phyloP scores from a whole-genome alignment of 2,113 vertebrate species.

The Pteropus alecto region DNA sequence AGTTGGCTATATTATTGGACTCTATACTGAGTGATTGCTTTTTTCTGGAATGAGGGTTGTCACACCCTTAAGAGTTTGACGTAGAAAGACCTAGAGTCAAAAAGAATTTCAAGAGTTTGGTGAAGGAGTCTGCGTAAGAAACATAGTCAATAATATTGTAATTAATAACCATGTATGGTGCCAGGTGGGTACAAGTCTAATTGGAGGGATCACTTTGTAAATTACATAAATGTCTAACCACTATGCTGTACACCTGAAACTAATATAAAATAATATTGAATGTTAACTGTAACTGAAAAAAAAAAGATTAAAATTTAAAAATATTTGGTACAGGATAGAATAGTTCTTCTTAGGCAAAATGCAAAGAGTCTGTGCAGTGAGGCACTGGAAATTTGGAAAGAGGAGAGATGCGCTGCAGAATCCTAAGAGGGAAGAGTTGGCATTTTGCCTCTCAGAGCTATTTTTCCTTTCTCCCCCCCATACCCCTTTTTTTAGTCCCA shows the following conservation, averaged over 20 bases:
- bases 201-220: too few relatives aligned
- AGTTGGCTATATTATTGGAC: neutral
- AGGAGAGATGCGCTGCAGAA: neutral
- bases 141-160: too few relatives aligned
- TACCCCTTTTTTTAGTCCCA: constrained; percentile 31
- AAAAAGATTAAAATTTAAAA: too few relatives aligned
- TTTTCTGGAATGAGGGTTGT: neutral
- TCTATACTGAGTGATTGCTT: neutral
- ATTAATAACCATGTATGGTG: too few relatives aligned
- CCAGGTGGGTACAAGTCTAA: too few relatives aligned
- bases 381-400: neutral
- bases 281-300: too few relatives aligned
- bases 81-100: neutral
- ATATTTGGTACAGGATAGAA: neutral
- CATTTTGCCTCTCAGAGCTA: neutral
- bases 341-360: neutral
- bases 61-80: neutral
- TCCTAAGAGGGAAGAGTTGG: neutral
- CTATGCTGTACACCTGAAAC: too few relatives aligned
- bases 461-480: neutral
- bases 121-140: too few relatives aligned
- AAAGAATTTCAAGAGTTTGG: neutral
- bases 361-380: neutral
- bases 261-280: too few relatives aligned
- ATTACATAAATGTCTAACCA: too few relatives aligned